Evolutionary conservation across 2,888 invertebrate genomes (phyloP).

Genomic region (Idaea straminata): DNA sequence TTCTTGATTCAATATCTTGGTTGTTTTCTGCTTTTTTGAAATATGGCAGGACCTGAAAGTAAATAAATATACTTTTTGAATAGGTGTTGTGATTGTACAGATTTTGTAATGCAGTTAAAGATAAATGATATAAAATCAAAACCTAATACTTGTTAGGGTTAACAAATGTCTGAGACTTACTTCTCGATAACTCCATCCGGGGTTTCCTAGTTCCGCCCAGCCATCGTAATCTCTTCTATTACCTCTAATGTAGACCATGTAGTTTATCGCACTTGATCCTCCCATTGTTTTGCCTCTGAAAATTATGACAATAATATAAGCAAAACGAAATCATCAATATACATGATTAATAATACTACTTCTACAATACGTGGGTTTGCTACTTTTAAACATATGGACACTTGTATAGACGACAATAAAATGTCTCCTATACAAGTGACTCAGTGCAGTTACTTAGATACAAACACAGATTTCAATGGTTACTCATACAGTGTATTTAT

Average conservation of each 20-base stretch:
- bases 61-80: neutral
- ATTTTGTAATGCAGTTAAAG: neutral
- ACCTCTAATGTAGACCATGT: conserved; percentile 83
- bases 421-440: too few species aligned
- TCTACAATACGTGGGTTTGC: too few species aligned
- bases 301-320: conserved; percentile 14
- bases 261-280: conserved; percentile 84
- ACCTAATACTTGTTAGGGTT: too few species aligned
- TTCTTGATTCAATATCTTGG: conserved; percentile 73
- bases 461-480: too few species aligned
- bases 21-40: conserved; percentile 85
- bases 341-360: neutral
- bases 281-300: conserved; percentile 83
- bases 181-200: conserved; percentile 82
- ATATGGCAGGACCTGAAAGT: conserved; percentile 82
- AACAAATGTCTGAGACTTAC: conserved; percentile 37
- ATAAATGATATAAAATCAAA: neutral
- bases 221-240: conserved; percentile 81
- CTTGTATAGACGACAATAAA: too few species aligned
- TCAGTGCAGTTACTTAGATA: too few species aligned
- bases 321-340: neutral
- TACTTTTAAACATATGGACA: too few species aligned
- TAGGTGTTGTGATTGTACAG: neutral
- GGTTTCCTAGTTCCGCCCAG: conserved; percentile 82
- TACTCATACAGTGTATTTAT: too few species aligned